Evolutionary conservation across 2,113 vertebrate species (phyloP).

Genomic region (Neodontobutis hainanensis): DNA sequence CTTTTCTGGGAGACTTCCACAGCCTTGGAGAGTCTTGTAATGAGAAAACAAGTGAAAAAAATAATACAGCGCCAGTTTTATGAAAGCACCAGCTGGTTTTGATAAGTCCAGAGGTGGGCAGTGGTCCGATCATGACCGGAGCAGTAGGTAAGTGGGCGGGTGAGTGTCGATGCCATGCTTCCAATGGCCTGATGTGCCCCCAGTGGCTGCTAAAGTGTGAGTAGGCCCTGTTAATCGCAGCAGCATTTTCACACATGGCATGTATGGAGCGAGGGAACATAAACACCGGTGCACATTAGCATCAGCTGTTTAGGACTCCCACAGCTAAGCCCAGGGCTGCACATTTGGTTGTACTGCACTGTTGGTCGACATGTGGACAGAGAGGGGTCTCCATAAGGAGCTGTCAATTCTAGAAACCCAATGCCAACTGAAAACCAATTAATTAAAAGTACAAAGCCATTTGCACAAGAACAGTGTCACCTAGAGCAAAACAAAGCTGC

Average conservation of each 20-base stretch:
- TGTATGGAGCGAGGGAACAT: conserved; percentile 40
- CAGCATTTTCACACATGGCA: conserved; percentile 40
- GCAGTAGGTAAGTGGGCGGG: conserved; percentile 1
- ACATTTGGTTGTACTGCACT: conserved; percentile 46
- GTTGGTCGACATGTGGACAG: conserved; percentile 48
- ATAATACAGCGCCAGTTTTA: conserved; percentile 72
- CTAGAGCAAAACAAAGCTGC: no score
- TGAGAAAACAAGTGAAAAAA: conserved; percentile 54
- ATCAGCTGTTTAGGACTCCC: conserved; percentile 67
- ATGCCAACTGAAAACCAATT: not conserved
- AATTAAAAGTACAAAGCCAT: not conserved
- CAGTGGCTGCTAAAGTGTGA: conserved; percentile 82
- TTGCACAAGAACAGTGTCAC: no score
- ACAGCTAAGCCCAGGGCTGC: conserved; percentile 48
- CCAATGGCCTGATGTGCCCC: conserved; percentile 79
- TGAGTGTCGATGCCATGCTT: conserved; percentile 70
- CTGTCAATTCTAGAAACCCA: not conserved
- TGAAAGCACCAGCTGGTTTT: conserved; percentile 79
- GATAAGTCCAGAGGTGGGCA: conserved; percentile 75
- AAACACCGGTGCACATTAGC: conserved; percentile 57
- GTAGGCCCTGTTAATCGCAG: conserved; percentile 82
- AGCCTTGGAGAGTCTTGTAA: conserved; percentile 65
- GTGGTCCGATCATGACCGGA: conserved; percentile 33
- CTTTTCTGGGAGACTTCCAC: conserved; percentile 65
- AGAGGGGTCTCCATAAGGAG: not conserved